phyloP scores from a whole-genome alignment of 1,140 invertebrate species.

The Drosophila willistoni region DNA sequence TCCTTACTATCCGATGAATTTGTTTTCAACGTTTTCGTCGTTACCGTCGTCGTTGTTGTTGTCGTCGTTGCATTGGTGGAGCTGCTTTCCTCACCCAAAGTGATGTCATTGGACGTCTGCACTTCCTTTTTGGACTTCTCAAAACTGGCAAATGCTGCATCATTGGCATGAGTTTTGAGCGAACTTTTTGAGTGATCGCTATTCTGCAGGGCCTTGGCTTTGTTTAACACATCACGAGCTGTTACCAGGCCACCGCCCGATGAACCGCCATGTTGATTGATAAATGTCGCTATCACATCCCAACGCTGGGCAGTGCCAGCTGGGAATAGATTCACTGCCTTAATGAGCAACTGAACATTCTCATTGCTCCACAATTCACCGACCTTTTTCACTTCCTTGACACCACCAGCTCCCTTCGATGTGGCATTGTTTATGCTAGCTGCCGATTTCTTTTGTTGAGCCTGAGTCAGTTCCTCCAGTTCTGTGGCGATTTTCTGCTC shows the following conservation, averaged over 20 bases:
- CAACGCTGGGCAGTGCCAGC: conserved; percentile 97
- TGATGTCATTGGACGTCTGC: conserved; percentile 75
- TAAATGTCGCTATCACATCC: conserved; percentile 98
- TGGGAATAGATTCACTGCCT: conserved; percentile 98
- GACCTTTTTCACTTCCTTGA: conserved; percentile 83
- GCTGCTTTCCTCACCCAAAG: conserved; percentile 58
- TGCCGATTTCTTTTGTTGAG: conserved; percentile 65
- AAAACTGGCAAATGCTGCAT: conserved; percentile 95
- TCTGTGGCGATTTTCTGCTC: conserved; percentile 91
- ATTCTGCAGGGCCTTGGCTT: conserved; percentile 97
- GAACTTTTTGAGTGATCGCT: conserved; percentile 93
- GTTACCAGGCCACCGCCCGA: conserved; percentile 81
- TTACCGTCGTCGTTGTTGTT: neutral
- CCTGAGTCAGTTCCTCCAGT: conserved; percentile 84
- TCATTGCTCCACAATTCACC: conserved; percentile 91
- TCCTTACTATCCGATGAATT: conserved; percentile 49
- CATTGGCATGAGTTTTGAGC: conserved; percentile 94
- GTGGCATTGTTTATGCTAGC: conserved; percentile 22
- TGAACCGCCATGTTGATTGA: conserved; percentile 93
- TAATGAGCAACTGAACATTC: conserved; percentile 93
- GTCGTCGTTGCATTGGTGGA: conserved; percentile 24
- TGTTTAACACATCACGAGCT: conserved; percentile 96
- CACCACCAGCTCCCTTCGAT: conserved; percentile 65
- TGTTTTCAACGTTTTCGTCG: neutral
- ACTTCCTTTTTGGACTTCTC: conserved; percentile 91